A percentile compares a stretch with the other conserved stretches of the same genome.
Conservation (phyloP, 2,113 vertebrate species). For the Ammospiza caudacuta region DNA sequence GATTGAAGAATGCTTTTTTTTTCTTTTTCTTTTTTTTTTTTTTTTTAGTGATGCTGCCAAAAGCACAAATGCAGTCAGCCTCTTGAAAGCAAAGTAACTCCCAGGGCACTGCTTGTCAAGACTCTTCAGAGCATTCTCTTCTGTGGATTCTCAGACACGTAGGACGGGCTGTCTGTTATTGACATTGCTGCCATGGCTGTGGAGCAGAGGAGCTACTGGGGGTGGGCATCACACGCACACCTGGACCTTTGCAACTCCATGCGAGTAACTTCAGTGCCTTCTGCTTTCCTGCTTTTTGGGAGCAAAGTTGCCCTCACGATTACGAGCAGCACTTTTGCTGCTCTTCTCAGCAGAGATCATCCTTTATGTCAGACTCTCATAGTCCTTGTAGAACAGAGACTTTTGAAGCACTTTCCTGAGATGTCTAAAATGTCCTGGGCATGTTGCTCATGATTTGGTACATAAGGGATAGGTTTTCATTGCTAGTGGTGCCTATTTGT, state of each 20-base stretch:
- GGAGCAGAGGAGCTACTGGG: not conserved
- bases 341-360: not conserved
- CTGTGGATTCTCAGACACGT: not conserved
- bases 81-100: conserved; percentile 24
- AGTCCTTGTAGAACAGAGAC: not conserved
- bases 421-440: not conserved
- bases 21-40: not conserved
- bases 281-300: not conserved
- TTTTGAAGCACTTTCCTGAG: not conserved
- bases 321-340: not conserved
- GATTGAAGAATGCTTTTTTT: not conserved
- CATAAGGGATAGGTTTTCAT: not conserved
- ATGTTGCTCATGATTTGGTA: not conserved
- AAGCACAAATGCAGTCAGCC: not conserved
- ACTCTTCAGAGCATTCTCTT: not conserved
- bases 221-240: not conserved
- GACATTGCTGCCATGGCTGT: not conserved
- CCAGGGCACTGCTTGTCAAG: conserved; percentile 11
- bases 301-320: not conserved
- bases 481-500: not conserved
- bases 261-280: not conserved
- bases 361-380: not conserved
- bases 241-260: not conserved
- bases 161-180: not conserved
- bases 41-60: not conserved